Evolutionary conservation across 2,888 invertebrate species (phyloP), one percentile per base, ranked within the genome.

Genomic region (Drosophila paranaensis): DNA sequence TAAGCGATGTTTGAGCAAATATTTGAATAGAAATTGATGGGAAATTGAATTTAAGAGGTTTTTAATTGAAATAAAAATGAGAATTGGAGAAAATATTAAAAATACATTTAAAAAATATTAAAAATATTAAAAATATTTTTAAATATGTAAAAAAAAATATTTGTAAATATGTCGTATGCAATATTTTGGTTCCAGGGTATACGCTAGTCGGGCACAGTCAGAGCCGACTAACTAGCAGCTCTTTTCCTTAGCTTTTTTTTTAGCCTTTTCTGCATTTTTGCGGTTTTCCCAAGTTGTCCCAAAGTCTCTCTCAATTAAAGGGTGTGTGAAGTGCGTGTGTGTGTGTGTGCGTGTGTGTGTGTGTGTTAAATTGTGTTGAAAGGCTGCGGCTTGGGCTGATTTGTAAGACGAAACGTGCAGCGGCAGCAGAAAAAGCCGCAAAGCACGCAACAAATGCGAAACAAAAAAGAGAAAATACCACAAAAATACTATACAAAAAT

Each of bases 391-490:
- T 27, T 40, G 13, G 40, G 25, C 37, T 48, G 37, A 48, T 48
- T 48, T 13, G 58, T 39, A 39, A 60, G 39, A 14, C 30, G 37
- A 60, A 50, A 60, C 60, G 16, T 46, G 46, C 25, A 42, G 35
- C 43, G 76, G 76, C 74, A 55, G 25, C 56, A 30, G 48, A 5
- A 63, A 48, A 76, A 70, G 71, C 57, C 74, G 37, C 60, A 57
- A 60, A 46, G 48, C 71, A 76, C 61, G 51, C 54, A 60, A 61
- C 77, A 51, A 61, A 20, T 50, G 33, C 10, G 33, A 14, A 45
- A 8, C 2, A 48, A 10, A 3, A 14, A 35, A 14, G n/a, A 58
- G 27, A 33, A 20, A 55, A 60, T 46, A 48, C 39, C 14, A 30
- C 16, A 14, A 30, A n/a, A 50, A 60, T 46, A 39, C 30, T 14